Percentiles rank a stretch among this genome's conserved stretches.
Conservation (phyloP, 2,797 vertebrate species). For the Amazona ochrocephala region DNA sequence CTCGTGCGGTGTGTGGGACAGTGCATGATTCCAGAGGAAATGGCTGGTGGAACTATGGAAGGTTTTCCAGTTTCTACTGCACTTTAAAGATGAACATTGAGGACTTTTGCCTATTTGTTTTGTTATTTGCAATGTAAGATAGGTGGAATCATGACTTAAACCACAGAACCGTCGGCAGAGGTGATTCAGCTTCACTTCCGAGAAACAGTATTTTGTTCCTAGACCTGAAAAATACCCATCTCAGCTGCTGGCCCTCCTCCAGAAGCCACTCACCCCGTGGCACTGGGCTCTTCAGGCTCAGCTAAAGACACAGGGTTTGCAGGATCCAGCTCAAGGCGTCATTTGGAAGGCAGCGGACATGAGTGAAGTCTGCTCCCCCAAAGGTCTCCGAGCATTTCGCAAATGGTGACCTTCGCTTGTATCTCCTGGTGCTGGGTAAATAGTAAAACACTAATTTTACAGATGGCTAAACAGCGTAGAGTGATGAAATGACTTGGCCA, state of each 20-base stretch:
- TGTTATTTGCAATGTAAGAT: neutral
- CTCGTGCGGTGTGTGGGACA: accelerated
- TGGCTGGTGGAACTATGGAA: neutral
- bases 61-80: neutral
- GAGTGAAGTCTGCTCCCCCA: accelerated
- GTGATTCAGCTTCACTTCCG: neutral
- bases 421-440: conserved; percentile 28
- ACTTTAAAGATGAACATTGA: neutral
- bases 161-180: neutral
- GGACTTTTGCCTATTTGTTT: neutral
- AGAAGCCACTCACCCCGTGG: neutral
- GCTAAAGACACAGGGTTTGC: accelerated
- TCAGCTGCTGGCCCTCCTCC: neutral
- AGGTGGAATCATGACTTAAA: neutral
- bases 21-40: neutral
- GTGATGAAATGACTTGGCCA: conserved; percentile 38
- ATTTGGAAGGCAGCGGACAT: neutral
- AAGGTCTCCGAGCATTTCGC: neutral
- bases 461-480: conserved; percentile 31
- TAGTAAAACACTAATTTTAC: conserved; percentile 52
- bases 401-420: neutral
- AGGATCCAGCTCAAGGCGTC: neutral
- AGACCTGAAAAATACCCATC: neutral
- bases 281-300: neutral
- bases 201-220: neutral